A percentile compares a stretch with the other conserved stretches of the same genome.
phyloP scores from a whole-genome alignment of 2,888 invertebrate species.

The Mimumesa dahlbomi region DNA sequence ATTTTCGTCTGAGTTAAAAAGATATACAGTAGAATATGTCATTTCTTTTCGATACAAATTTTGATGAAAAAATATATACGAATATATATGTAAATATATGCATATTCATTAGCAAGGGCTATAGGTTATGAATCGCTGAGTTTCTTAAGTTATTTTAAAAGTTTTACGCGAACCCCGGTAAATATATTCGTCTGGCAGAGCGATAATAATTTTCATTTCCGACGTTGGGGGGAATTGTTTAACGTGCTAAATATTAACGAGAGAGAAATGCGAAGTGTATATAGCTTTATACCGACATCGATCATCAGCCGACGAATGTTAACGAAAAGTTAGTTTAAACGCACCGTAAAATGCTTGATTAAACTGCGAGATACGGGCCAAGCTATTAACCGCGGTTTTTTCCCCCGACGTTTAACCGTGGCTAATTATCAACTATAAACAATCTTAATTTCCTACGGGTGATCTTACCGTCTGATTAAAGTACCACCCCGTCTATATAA shows the following conservation, averaged over 20 bases:
- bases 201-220: constrained; percentile 19
- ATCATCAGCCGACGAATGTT: constrained; percentile 37
- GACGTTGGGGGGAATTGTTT: constrained; percentile 8
- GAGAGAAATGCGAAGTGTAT: constrained; percentile 20
- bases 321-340: constrained; percentile 53
- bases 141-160: too few species aligned
- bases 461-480: constrained; percentile 70
- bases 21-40: too few species aligned
- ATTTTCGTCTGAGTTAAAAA: too few species aligned
- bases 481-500: constrained; percentile 67
- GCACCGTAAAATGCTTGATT: constrained; percentile 58
- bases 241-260: constrained; percentile 37
- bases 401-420: constrained; percentile 37
- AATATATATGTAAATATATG: too few species aligned
- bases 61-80: too few species aligned
- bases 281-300: constrained; percentile 44
- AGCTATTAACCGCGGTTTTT: constrained; percentile 39
- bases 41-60: too few species aligned
- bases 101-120: too few species aligned
- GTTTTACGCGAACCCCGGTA: too few species aligned
- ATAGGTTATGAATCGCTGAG: too few species aligned
- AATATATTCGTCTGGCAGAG: too few species aligned
- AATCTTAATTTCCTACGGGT: constrained; percentile 69
- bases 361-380: constrained; percentile 41
- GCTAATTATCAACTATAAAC: constrained; percentile 71